Evolutionary conservation across 2,113 vertebrate species (phyloP), one percentile per base, ranked within the genome.

Genomic region (Sapajus apella): DNA sequence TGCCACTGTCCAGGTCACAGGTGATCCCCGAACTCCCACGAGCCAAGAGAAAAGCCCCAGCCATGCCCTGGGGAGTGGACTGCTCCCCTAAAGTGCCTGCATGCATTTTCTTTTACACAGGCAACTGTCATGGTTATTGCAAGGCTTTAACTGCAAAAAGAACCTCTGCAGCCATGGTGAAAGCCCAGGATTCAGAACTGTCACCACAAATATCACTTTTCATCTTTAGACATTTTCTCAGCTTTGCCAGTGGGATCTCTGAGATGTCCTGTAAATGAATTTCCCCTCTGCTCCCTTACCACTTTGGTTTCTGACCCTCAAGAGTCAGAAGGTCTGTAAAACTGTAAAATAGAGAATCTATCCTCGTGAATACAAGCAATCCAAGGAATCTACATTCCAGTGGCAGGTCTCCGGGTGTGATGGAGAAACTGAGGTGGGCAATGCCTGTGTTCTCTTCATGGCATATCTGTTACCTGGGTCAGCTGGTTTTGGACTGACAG

Each of bases 41-140:
- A 25, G 32, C 25, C 83, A 4, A 12, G 55, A 45, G 13, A 37
- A 21, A 32, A 13, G 32, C 18, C 35, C 32, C 1, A 13, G 13
- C 27, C 5, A 2, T 1, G 20, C 11, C 45, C 80, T 6, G 21
- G 66, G 52, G 52, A 30, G 23, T 5, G 17, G 0, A 8, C 21
- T 23, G 16, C 35, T 47, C 30, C 17, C 37, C 35, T n/a, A 8
- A 70, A 50, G 17, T 7, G 7, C 30, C n/a, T 25, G 55, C 16
- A 37, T 40, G 16, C n/a, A 14, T 64, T 87, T 37, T 77, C 2
- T 18, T 35, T 72, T 8, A 23, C 17, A n/a, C 2, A 25, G 30
- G 45, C 72, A 5, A 0, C 4, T 1, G 1, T 16, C 72, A 6
- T 0, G 1, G 50, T 30, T 0, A 0, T 1, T 17, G 14, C 37